phyloP scores from a whole-genome alignment of 2,888 invertebrate species.

The Fragum sueziense region DNA sequence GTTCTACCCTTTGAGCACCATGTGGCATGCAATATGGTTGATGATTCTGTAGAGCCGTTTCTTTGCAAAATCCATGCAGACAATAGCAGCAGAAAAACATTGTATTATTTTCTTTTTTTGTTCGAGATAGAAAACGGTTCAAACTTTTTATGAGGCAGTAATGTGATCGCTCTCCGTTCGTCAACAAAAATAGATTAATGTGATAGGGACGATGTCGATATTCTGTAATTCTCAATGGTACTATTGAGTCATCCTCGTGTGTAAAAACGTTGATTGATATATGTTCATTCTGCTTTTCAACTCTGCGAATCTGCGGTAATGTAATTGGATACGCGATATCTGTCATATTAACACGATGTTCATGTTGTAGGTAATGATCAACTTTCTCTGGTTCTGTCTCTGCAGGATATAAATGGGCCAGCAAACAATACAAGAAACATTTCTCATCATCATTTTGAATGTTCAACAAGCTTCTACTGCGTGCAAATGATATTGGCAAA shows the following conservation, averaged over 20 bases:
- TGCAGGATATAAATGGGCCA: conserved; percentile 32
- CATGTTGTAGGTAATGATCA: conserved; percentile 20
- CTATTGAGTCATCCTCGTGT: conserved; percentile 34
- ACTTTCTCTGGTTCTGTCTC: conserved; percentile 12
- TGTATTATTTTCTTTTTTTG: conserved; percentile 8
- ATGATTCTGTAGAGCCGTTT: conserved; percentile 28
- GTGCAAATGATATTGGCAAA: conserved; percentile 21
- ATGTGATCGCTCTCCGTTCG: conserved; percentile 25
- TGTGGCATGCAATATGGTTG: conserved; percentile 24
- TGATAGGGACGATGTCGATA: conserved; percentile 18
- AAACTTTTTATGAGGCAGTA: conserved; percentile 47
- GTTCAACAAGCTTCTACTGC: conserved; percentile 21
- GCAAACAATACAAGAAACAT: conserved; percentile 40
- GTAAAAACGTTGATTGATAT: conserved; percentile 45
- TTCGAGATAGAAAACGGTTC: conserved; percentile 48
- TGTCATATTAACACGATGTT: conserved; percentile 28
- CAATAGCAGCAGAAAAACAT: conserved; percentile 35
- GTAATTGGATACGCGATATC: conserved; percentile 37
- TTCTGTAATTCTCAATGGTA: conserved; percentile 35
- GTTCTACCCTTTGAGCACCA: conserved; percentile 33
- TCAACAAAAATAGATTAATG: conserved; percentile 45
- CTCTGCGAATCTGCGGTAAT: conserved; percentile 17
- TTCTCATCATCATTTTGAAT: conserved; percentile 40
- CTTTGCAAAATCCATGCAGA: conserved; percentile 32
- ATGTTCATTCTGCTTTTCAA: conserved; percentile 30